Evolutionary conservation across 2,797 vertebrate genomes (phyloP).

Genomic region (Leptatherina wallacei): DNA sequence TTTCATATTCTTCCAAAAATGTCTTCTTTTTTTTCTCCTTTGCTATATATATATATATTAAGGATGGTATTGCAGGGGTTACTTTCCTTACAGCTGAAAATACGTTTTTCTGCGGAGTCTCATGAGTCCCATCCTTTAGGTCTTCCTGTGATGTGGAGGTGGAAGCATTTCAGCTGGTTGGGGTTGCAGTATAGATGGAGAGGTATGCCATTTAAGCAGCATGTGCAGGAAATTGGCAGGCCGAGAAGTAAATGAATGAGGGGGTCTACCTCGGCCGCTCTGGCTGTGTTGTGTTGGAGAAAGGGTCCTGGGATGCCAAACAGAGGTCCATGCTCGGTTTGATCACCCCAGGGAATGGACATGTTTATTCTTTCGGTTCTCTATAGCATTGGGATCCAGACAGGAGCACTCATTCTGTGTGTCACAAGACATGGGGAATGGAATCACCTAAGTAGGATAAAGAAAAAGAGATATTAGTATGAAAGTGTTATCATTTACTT

Average conservation of each 20-base stretch:
- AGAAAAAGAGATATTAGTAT: conserved; percentile 2
- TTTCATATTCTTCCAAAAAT: conserved; percentile 57
- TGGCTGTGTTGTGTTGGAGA: conserved; percentile 64
- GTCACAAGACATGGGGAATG: conserved; percentile 96
- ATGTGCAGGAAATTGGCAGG: conserved; percentile 79
- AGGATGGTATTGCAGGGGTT: conserved; percentile 63
- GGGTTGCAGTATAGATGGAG: conserved; percentile 85
- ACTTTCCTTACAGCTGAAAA: conserved; percentile 72
- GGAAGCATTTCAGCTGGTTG: conserved; percentile 85
- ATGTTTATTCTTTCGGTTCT: conserved; percentile 85
- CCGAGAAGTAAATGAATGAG: conserved; percentile 63
- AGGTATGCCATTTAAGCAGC: conserved; percentile 87
- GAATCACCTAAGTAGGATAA: conserved; percentile 87
- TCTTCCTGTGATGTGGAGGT: conserved; percentile 58
- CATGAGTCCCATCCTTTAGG: conserved; percentile 60
- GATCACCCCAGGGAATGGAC: conserved; percentile 85
- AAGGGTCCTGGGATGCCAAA: conserved; percentile 59
- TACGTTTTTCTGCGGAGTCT: conserved; percentile 63
- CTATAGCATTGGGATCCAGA: conserved; percentile 90
- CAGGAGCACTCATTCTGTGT: conserved; percentile 93
- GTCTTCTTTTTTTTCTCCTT: conserved; percentile 36
- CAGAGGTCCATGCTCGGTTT: conserved; percentile 48
- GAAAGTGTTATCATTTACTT: not conserved
- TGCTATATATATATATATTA: conserved; percentile 50
- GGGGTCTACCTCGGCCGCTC: conserved; percentile 82